Base-by-base conservation (phyloP, 2,797 vertebrate species). In the Mus spretus region DNA sequence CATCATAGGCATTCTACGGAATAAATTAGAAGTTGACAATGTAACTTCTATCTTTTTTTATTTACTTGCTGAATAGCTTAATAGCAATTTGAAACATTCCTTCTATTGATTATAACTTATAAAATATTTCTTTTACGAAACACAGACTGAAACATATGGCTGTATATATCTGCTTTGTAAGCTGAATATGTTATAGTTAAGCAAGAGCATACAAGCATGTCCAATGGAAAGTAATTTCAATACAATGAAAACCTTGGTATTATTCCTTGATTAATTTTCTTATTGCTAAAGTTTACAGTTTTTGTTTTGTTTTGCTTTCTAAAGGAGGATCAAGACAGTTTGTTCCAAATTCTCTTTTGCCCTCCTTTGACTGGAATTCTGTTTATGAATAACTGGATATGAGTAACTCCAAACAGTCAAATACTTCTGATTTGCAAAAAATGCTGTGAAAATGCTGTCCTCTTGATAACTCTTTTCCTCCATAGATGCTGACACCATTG, bases 51-150 rank as follows among this genome's bases (percentile, higher is more conserved):
- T 72, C 1, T 78, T 78, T 40, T 79, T 88, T 94, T 70, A 82
- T 88, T 94, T 74, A 88, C 15, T 95, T 97, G 15, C 7, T 61
- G 5, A 20, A 67, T 95, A 97, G 15, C 7, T 70, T 6, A 17
- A 67, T 78, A 59, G 26, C 80, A 9, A 86, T 93, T 96, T 96
- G 61, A 26, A 86, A 61, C 11, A 81, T 65, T 81, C 7, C 11
- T 91, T 82, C n/a, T 57, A 86, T 94, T 91, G 57, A 63, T 84
- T 77, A 53, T 89, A 81, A 87, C 14, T 57, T 12, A 89, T 80
- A 77, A 89, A 88, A 75, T 14, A 6, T 44, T 22, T 96, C 93
- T 89, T 28, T 57, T 26, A 77, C 81, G 82, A 94, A 93, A 88
- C 4, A 40, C 26, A 80, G 44, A 90, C 17, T 94, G 65, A 90